Conservation (phyloP, 2,888 invertebrate species). For the Graphium colonna region DNA sequence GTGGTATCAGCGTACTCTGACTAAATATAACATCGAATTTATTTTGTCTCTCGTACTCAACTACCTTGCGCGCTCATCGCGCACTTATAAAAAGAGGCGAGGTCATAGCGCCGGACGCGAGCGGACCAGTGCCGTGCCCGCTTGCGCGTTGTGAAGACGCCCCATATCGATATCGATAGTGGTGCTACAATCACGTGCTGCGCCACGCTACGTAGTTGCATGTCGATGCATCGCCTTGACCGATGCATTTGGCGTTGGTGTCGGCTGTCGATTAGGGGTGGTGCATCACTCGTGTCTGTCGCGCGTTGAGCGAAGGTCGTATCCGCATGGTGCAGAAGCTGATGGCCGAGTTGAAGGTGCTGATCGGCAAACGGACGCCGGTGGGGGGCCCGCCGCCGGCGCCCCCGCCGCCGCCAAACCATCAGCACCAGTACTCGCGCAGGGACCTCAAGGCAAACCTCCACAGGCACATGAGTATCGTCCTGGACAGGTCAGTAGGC, state of each 20-base stretch:
- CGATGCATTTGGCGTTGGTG: conserved; percentile 70
- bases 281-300: conserved; percentile 62
- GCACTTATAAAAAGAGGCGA: conserved; percentile 76
- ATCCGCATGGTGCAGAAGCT: conserved; percentile 76
- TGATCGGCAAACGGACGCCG: conserved; percentile 74
- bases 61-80: conserved; percentile 70
- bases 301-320: conserved; percentile 61
- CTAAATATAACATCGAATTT: conserved; percentile 69
- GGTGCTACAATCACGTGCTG: conserved; percentile 63
- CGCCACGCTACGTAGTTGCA: conserved; percentile 55
- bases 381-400: conserved; percentile 48
- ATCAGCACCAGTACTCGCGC: conserved; percentile 66
- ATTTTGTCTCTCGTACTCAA: conserved; percentile 52
- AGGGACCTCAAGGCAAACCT: conserved; percentile 75
- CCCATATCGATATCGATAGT: conserved; percentile 62
- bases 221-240: conserved; percentile 64
- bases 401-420: conserved; percentile 42
- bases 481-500: conserved; percentile 78
- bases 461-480: conserved; percentile 77
- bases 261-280: conserved; percentile 56
- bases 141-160: conserved; percentile 71
- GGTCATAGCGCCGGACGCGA: conserved; percentile 62
- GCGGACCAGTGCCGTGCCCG: conserved; percentile 68
- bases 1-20: conserved; percentile 46
- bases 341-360: conserved; percentile 78